These are phyloP conservation scores for Chalcosyrphus nemorum DNA, from an alignment of 2,888 invertebrate species.

Conservation along the genomic window DNA sequence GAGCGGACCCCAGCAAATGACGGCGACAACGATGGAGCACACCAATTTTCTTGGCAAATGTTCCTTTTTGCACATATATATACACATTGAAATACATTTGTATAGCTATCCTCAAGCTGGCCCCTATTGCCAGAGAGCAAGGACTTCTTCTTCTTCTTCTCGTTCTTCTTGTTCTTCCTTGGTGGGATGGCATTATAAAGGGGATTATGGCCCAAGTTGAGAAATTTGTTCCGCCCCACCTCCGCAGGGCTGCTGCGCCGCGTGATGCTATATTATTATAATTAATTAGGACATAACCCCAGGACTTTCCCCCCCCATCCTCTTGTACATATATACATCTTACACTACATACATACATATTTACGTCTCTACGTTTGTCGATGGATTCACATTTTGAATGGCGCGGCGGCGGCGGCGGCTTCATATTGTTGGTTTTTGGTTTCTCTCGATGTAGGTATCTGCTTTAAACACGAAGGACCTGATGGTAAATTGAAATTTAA, in stretches of 20 bases:
- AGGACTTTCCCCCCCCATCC: conserved; percentile 20
- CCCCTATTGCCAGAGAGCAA: conserved; percentile 22
- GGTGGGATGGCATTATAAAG: conserved; percentile 24
- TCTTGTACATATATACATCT: too few species aligned
- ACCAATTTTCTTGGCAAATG: conserved; percentile 69
- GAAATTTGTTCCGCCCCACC: conserved; percentile 45
- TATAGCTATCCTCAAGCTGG: neutral
- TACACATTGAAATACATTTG: conserved; percentile 12
- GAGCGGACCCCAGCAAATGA: conserved; percentile 61
- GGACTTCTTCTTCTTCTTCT: conserved; percentile 32
- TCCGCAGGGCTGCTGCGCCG: conserved; percentile 22
- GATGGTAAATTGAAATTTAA: conserved; percentile 46
- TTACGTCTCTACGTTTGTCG: neutral
- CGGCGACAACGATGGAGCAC: conserved; percentile 55
- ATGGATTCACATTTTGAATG: conserved; percentile 44
- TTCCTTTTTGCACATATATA: conserved; percentile 24
- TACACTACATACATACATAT: too few species aligned
- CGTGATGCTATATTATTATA: conserved; percentile 68
- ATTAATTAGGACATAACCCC: conserved; percentile 69
- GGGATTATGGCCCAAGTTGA: conserved; percentile 51
- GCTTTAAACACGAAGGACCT: neutral
- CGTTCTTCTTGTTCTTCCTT: too few species aligned
- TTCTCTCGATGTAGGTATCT: conserved; percentile 1
- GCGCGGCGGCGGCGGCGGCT: too few species aligned
- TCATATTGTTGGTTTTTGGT: conserved; percentile 13